Base-by-base conservation (phyloP, 2,113 vertebrate genomes). In the Pluvialis apricaria region DNA sequence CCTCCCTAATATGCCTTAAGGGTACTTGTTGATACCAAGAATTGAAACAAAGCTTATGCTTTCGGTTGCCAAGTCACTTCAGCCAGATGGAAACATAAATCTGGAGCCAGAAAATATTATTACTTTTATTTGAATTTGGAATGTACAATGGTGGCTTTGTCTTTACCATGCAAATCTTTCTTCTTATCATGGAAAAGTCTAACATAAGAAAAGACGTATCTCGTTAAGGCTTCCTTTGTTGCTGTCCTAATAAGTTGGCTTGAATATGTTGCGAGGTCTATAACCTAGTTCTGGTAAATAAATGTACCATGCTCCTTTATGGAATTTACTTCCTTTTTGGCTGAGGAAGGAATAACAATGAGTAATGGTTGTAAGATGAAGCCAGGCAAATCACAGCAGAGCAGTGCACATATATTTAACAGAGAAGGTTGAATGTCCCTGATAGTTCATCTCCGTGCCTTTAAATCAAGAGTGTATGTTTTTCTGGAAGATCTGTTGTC, bases 21-120 rank as follows among this genome's bases (percentile, higher is more conserved):
- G 97, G 95, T 95, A 97, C 94, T 97, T 97, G 97, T 97, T 97
- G 96, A 96, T 97, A 97, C 92, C 92, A 97, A 87, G 95, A 95
- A 97, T 94, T 97, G 97, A 97, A 97, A 97, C 95, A 97, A 97
- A 97, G 92, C 97, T 96, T 97, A 96, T 97, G 96, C 96, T 97
- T 97, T 89, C 6, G 95, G 92, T 97, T 97, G 97, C 97, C 97
- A 97, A 97, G 95, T 97, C 92, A 97, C 94, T 97, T 96, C 97
- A 97, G 92, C 96, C 96, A 96, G 95, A 96, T 97, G 97, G 97
- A 97, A 97, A 97, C 86, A 92, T 51, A 85, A 94, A 96, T 96
- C 81, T 90, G 89, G 84, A 97, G 95, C 95, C 97, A 96, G 95
- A 87, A 97, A 96, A 96, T 95, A 92, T 91, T 96, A 95, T 94